Percentiles rank a stretch among this genome's conserved stretches.
These are phyloP conservation scores for Drosophila infuscata DNA, from an alignment of 2,888 invertebrate species.

Conservation along the genomic window DNA sequence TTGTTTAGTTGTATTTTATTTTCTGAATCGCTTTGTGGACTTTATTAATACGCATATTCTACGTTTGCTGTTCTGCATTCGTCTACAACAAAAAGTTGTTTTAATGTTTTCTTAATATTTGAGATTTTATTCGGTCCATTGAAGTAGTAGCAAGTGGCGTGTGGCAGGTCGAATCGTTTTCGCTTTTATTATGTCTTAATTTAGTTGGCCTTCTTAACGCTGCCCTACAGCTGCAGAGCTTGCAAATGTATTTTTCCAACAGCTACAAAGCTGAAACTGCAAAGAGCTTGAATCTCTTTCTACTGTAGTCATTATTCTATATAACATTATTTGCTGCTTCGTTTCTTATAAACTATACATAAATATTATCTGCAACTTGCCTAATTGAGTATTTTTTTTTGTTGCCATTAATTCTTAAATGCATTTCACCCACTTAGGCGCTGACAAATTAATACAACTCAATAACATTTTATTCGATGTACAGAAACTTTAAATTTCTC, in stretches of 20 bases:
- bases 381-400: constrained; percentile 20
- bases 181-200: constrained; percentile 64
- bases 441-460: not conserved
- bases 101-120: constrained; percentile 69
- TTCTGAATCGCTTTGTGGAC: constrained; percentile 39
- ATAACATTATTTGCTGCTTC: not conserved
- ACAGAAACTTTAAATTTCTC: not conserved
- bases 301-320: not conserved
- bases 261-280: rapidly evolving
- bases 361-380: constrained; percentile 19
- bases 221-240: constrained; percentile 1
- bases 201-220: constrained; percentile 52
- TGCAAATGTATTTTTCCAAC: not conserved
- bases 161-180: constrained; percentile 27
- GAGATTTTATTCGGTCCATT: constrained; percentile 39
- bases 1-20: constrained; percentile 25
- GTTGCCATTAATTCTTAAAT: not conserved
- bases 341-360: not conserved
- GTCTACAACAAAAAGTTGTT: constrained; percentile 41
- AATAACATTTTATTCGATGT: not conserved
- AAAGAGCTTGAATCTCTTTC: not conserved
- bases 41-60: constrained; percentile 69
- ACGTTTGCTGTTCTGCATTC: constrained; percentile 56
- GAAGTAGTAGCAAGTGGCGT: constrained; percentile 26
- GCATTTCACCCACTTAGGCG: not conserved